Percentiles rank a stretch among this genome's conserved stretches.
Evolutionary conservation across 2,888 invertebrate species (phyloP).

Genomic region (Hipparchia semele): DNA sequence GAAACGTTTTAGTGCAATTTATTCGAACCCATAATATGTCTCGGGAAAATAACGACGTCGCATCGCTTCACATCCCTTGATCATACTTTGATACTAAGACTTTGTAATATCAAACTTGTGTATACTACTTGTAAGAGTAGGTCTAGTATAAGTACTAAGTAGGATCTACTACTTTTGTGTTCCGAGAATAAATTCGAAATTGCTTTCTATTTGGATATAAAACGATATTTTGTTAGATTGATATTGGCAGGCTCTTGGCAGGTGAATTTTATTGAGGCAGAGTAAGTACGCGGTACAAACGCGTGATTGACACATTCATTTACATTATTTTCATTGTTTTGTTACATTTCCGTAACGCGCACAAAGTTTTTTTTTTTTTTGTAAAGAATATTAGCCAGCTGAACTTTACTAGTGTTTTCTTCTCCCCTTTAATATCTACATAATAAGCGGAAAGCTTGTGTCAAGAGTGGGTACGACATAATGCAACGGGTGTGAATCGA

Average conservation of each 20-base stretch:
- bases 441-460: no score
- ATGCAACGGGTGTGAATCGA: no score
- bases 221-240: constrained; percentile 13
- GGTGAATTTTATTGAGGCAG: constrained; percentile 14
- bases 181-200: neutral
- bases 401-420: no score
- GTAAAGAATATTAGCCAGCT: no score
- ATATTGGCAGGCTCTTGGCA: constrained; percentile 6
- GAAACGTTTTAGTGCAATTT: no score
- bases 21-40: no score
- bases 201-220: constrained; percentile 4
- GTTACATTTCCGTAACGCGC: constrained; percentile 25
- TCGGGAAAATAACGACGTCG: neutral
- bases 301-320: constrained; percentile 20
- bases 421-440: no score
- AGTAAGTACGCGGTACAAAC: constrained; percentile 11
- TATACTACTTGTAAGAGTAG: no score
- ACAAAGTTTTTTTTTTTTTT: constrained; percentile 12
- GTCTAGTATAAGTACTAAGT: neutral
- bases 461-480: no score
- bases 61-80: no score
- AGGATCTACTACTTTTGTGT: neutral
- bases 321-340: constrained; percentile 33
- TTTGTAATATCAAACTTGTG: no score
- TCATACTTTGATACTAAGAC: no score